phyloP scores from a whole-genome alignment of 2,888 invertebrate genomes.

The Epirrhoe alternata region DNA sequence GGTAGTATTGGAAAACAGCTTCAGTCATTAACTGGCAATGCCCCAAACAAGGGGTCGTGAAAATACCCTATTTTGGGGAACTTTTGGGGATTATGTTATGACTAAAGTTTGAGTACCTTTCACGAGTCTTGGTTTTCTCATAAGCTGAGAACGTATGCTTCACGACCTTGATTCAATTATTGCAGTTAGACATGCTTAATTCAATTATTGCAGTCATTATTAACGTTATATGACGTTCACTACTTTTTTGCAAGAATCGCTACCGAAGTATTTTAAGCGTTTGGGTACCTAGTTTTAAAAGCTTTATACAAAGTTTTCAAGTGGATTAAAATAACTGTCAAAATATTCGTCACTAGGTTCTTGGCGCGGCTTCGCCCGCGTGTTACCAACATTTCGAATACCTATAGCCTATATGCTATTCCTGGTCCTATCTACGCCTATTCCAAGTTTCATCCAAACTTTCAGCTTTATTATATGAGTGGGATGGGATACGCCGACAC shows the following conservation, averaged over 20 bases:
- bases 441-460: no score
- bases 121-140: background rate
- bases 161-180: background rate
- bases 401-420: no score
- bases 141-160: background rate
- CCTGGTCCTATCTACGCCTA: no score
- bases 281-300: no score
- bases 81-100: conserved; percentile 7
- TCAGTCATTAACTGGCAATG: background rate
- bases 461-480: no score
- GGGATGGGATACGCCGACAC: no score
- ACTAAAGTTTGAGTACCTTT: conserved; percentile 7
- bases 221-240: background rate
- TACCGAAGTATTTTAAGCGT: no score
- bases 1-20: background rate
- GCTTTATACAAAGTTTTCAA: no score
- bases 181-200: background rate
- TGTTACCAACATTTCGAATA: no score
- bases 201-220: background rate
- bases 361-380: no score
- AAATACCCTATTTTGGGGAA: background rate
- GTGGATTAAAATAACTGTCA: no score
- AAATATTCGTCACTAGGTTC: no score
- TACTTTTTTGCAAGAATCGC: background rate
- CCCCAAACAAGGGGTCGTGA: conserved; percentile 10